Evolutionary conservation across 2,797 vertebrate genomes (phyloP).

Genomic region (Crenichthys baileyi): DNA sequence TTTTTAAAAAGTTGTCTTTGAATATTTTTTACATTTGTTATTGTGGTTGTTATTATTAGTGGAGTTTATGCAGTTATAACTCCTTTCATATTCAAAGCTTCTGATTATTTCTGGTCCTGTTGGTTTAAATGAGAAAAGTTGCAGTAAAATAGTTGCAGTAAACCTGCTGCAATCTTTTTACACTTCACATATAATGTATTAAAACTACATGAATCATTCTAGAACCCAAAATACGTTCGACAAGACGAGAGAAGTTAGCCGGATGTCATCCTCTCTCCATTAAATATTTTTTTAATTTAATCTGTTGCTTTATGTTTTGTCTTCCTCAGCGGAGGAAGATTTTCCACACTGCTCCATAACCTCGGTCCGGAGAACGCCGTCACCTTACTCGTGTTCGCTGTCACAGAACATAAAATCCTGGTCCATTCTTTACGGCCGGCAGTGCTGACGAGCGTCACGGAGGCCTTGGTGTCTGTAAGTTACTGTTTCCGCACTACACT

Average conservation of each 20-base stretch:
- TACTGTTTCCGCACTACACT: neutral
- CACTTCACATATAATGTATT: no score
- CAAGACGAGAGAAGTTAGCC: neutral
- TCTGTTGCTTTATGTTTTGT: neutral
- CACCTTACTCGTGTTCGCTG: slow-evolving; percentile 92
- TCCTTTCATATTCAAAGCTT: no score
- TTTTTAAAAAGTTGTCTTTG: no score
- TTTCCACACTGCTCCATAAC: slow-evolving; percentile 95
- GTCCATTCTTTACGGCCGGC: slow-evolving; percentile 95
- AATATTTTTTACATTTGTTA: no score
- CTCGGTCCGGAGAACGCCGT: slow-evolving; percentile 94
- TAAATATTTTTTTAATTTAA: neutral
- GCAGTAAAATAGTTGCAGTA: neutral
- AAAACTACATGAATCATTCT: neutral
- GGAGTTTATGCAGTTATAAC: no score
- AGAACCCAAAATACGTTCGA: neutral
- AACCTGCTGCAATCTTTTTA: neutral
- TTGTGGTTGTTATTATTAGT: no score
- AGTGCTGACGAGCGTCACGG: slow-evolving; percentile 95
- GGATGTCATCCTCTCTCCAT: neutral
- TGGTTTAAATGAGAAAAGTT: neutral
- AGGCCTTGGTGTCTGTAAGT: slow-evolving; percentile 97
- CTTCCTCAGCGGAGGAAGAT: slow-evolving; percentile 87
- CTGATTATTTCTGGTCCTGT: neutral
- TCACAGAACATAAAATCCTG: slow-evolving; percentile 97